Evolutionary conservation across 1,140 invertebrate species (phyloP), one percentile per base, ranked within the genome.

Genomic region (Nasonia longicornis): DNA sequence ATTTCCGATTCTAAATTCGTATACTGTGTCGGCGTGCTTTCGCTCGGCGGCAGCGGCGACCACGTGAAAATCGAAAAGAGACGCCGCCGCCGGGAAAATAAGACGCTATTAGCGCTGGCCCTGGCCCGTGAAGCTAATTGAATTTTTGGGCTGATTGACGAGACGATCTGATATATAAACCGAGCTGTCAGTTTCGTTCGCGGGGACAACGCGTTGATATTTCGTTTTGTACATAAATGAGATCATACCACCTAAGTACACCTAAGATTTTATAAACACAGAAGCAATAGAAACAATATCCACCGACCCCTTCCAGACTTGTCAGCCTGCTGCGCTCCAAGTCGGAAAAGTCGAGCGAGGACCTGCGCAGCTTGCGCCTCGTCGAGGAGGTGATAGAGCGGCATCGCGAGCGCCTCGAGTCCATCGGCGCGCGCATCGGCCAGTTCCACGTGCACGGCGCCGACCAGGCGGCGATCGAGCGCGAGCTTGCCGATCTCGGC

Each of bases 381-480:
- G 86, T 92, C 83, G 93, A 95, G 85, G 91, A 91, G 84, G 92
- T 93, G 83, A 94, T 96, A 80, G 92, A 93, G 66, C 88, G 92
- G 77, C 90, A 95, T 84, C 93, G 93, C 83, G 92, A 93, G 78
- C 90, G 92, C 81, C 91, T 96, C 74, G 93, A 93, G 84, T 91
- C 92, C 42, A 88, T 94, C 63, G 91, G 94, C 82, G 90, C 92
- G 45, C 92, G 94, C 87, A 92, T 95, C 42, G 92, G 92, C 58
- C 89, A 90, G 70, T 93, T 96, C 82, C 94, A 96, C 92, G 93
- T 96, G 1, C 96, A 94, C 89, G 95, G 93, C 83, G 92, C 93
- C 75, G 92, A 95, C 89, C 92, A 94, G 81, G 88, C 90, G 20
- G 89, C 90, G 64, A 92, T 90, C 83, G 94, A 92, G 87, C 86